Evolutionary conservation across 2,113 vertebrate genomes (phyloP), one percentile per base, ranked within the genome.

Genomic region (Ceyx melanurus): DNA sequence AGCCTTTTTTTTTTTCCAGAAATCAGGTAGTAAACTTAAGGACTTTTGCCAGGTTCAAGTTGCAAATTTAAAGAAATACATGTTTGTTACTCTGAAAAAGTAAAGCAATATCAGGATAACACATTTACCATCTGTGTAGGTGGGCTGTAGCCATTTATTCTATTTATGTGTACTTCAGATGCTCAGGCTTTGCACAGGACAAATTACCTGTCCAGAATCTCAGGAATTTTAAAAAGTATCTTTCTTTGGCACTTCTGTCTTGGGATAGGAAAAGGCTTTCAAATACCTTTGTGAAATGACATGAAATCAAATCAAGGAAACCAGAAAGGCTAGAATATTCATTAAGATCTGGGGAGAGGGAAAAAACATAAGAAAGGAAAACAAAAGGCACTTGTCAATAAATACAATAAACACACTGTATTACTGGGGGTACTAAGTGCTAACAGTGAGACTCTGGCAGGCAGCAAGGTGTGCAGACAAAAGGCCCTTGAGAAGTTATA

Each of bases 401-500:
- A 94, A 77, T 71, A 72, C 48, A 82, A 71, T 92, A 89, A 93
- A 74, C 56, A 66, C 70, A 71, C 72, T 23, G 6, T 89, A 88
- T 88, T 89, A 82, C 68, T 81, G 89, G 1, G 15, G 67, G 81
- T 83, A 71, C 82, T 94, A 64, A 91, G 75, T 88, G 89, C 79
- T 92, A 65, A 83, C 91, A 91, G 80, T 53, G 79, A 96, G 82
- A 45, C 85, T 80, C 82, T 85, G 75, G 75, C 75, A 93, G 91
- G 89, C 95, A 67, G 71, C 1, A 51, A 91, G 91, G 91, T 93
- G 86, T 87, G 71, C 75, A 91, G 91, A 96, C 85, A 95, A 96
- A 95, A 96, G 95, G 65, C 82, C 91, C 82, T 95, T 95, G 92
- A 96, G 94, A 96, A 95, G 95, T 95, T 93, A 71, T 86, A 83